A percentile compares a stretch with the other conserved stretches of the same genome.
phyloP scores from a whole-genome alignment of 2,113 vertebrate species.

The Geococcyx californianus region DNA sequence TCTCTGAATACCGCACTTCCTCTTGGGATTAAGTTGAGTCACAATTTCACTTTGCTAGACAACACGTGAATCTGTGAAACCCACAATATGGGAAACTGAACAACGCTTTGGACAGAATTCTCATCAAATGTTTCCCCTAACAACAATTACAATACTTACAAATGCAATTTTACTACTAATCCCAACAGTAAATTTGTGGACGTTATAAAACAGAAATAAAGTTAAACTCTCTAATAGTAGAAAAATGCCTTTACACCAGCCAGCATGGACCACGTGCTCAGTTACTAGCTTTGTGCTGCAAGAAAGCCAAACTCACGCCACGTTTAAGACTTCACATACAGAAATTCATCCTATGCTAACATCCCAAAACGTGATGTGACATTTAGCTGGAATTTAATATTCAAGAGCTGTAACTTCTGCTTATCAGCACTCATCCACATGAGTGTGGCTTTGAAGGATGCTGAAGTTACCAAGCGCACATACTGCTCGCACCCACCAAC shows the following conservation, averaged over 20 bases:
- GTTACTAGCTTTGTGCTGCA: background rate
- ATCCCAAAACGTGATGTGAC: background rate
- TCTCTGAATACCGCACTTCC: constrained; percentile 3
- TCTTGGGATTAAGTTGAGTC: constrained; percentile 7
- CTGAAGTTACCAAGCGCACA: background rate
- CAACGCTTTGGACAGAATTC: background rate
- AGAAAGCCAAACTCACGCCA: background rate
- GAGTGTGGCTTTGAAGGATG: accelerated
- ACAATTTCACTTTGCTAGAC: constrained; percentile 22
- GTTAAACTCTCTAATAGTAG: background rate
- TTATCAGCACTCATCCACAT: background rate
- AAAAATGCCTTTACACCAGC: background rate
- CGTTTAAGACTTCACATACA: background rate
- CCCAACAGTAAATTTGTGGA: background rate
- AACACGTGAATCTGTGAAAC: background rate
- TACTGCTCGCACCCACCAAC: background rate
- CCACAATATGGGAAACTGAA: background rate
- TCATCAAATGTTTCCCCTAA: background rate
- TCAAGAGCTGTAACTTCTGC: background rate
- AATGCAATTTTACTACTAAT: background rate
- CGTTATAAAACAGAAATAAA: background rate
- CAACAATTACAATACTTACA: background rate
- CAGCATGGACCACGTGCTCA: background rate
- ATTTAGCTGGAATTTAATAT: background rate
- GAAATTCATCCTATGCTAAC: background rate